A percentile compares a stretch with the other conserved stretches of the same genome.
These are phyloP conservation scores for Acestrorhynchus altus DNA, from an alignment of 2,797 vertebrate genomes.

Conservation along the genomic window DNA sequence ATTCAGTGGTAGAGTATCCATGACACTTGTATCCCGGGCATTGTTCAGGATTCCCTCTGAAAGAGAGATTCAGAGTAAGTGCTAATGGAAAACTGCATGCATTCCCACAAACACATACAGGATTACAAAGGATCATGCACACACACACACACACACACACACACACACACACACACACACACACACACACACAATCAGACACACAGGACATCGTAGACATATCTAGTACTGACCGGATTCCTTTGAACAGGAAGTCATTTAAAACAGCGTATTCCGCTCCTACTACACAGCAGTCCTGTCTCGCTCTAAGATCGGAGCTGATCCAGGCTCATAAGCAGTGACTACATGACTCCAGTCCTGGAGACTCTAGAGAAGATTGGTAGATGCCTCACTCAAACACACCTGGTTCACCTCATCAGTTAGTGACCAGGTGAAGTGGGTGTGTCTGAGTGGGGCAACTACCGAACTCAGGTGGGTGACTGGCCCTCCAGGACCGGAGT, in stretches of 20 bases:
- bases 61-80: slow-evolving; percentile 74
- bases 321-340: too few species aligned
- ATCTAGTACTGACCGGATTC: not conserved
- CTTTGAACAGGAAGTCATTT: not conserved
- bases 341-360: too few species aligned
- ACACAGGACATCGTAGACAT: not conserved
- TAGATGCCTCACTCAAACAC: too few species aligned
- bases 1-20: slow-evolving; percentile 99
- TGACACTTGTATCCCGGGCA: slow-evolving; percentile 99
- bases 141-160: not conserved
- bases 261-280: not conserved
- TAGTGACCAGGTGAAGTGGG: too few species aligned
- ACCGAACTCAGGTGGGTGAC: too few species aligned
- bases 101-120: slow-evolving; percentile 37
- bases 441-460: too few species aligned
- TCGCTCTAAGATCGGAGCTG: too few species aligned
- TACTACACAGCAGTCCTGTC: not conserved
- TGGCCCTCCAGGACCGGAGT: too few species aligned
- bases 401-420: too few species aligned
- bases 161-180: not conserved
- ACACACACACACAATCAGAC: not conserved
- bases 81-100: slow-evolving; percentile 36
- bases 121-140: not conserved
- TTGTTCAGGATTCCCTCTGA: slow-evolving; percentile 99
- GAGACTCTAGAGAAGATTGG: too few species aligned